Conservation (phyloP, 2,113 vertebrate genomes). For the Rana temporaria region DNA sequence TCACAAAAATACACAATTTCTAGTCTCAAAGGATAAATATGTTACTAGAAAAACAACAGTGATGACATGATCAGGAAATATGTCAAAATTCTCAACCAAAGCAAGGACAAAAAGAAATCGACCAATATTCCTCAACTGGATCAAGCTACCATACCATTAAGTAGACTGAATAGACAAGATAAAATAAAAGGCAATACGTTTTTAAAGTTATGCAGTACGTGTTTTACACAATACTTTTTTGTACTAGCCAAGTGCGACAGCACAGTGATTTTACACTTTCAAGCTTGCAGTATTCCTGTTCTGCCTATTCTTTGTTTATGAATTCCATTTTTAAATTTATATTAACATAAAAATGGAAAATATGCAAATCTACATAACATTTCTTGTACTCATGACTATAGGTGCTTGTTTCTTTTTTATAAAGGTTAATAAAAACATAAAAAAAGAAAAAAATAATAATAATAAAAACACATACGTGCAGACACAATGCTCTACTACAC, state of each 20-base stretch:
- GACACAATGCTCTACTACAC: constrained; percentile 63
- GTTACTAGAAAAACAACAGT: constrained; percentile 43
- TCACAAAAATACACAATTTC: constrained; percentile 37
- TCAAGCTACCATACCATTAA: constrained; percentile 41
- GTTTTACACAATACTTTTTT: constrained; percentile 23
- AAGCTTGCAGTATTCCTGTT: constrained; percentile 29
- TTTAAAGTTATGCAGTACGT: neutral
- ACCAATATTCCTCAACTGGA: constrained; percentile 33
- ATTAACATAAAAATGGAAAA: constrained; percentile 62
- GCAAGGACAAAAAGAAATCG: neutral
- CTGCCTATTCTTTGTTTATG: neutral
- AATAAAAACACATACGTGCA: constrained; percentile 63
- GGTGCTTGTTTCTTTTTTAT: constrained; percentile 61
- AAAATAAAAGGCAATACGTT: constrained; percentile 9
- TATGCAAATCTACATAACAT: constrained; percentile 70
- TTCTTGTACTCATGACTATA: constrained; percentile 67
- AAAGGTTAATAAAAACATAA: constrained; percentile 63
- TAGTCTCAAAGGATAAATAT: constrained; percentile 33
- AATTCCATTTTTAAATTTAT: constrained; percentile 6
- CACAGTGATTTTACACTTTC: constrained; percentile 21
- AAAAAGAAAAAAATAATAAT: constrained; percentile 60
- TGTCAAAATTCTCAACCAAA: constrained; percentile 1
- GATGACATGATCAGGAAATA: neutral
- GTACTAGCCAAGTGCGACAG: constrained; percentile 20
- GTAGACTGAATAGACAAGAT: constrained; percentile 3